phyloP scores from a whole-genome alignment of 2,113 vertebrate genomes.

The Melanerpes aurifrons region DNA sequence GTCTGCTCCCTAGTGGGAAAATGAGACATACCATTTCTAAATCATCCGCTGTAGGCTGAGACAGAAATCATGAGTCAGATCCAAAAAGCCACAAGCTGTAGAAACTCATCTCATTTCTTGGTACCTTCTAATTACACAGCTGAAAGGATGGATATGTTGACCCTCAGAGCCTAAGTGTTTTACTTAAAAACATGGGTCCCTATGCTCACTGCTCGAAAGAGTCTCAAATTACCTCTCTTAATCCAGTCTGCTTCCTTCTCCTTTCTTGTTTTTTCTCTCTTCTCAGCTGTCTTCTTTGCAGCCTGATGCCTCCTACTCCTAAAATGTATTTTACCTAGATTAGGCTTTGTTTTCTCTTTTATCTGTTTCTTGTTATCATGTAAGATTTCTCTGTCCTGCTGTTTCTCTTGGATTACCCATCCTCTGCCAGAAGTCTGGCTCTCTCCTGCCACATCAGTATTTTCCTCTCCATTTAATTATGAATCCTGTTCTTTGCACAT shows the following conservation, averaged over 20 bases:
- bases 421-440: neutral
- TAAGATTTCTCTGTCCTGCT: neutral
- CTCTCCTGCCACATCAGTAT: neutral
- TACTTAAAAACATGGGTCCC: neutral
- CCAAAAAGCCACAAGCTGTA: neutral
- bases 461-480: neutral
- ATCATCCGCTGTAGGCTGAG: neutral
- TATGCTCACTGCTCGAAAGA: neutral
- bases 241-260: neutral
- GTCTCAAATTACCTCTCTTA: neutral
- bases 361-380: neutral
- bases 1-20: neutral
- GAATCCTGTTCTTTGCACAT: neutral
- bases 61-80: neutral
- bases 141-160: neutral
- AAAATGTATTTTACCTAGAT: neutral
- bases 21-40: neutral
- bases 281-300: neutral
- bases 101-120: neutral
- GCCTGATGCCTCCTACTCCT: neutral
- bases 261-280: neutral
- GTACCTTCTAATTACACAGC: neutral
- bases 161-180: neutral
- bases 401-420: neutral
- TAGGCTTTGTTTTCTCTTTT: neutral